Percentiles rank a stretch among this genome's conserved stretches.
Conservation (phyloP, 1,140 invertebrate species). For the Drosophila ficusphila region DNA sequence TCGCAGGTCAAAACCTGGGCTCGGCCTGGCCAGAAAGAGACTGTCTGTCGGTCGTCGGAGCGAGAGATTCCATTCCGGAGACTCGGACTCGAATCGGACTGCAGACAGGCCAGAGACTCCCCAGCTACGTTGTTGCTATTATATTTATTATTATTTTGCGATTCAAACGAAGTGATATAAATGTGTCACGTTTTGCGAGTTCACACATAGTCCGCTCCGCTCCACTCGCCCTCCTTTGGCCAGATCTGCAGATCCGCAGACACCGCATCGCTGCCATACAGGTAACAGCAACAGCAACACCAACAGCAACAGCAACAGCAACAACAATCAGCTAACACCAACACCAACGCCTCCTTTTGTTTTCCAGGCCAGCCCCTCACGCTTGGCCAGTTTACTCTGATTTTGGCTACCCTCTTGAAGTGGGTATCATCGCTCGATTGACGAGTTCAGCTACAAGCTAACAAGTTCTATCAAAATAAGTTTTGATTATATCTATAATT, state of each 20-base stretch:
- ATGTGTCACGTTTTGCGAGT: slow-evolving; percentile 82
- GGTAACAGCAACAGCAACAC: slow-evolving; percentile 69
- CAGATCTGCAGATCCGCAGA: slow-evolving; percentile 34
- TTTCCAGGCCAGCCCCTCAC: slow-evolving; percentile 73
- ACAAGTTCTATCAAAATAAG: too few relatives aligned
- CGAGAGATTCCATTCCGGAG: slow-evolving; percentile 58
- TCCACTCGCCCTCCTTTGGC: background rate
- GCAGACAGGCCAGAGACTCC: slow-evolving; percentile 42
- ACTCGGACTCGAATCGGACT: slow-evolving; percentile 33
- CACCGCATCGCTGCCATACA: slow-evolving; percentile 47
- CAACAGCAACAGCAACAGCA: slow-evolving; percentile 80
- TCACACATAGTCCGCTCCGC: slow-evolving; percentile 72
- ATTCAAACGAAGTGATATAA: slow-evolving; percentile 83
- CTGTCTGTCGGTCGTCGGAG: slow-evolving; percentile 23
- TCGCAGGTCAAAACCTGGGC: slow-evolving; percentile 77
- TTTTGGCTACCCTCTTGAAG: slow-evolving; percentile 36
- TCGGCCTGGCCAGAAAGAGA: slow-evolving; percentile 47
- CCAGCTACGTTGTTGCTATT: slow-evolving; percentile 67
- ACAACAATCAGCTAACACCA: slow-evolving; percentile 79
- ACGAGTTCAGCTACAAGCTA: too few relatives aligned
- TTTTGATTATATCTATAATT: too few relatives aligned
- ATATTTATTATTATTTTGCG: slow-evolving; percentile 83
- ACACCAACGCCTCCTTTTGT: slow-evolving; percentile 82
- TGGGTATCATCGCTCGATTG: background rate
- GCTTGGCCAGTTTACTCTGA: slow-evolving; percentile 73